A percentile compares a stretch with the other conserved stretches of the same genome.
Conservation (phyloP, 2,797 vertebrate genomes). For the Crocidura indochinensis region DNA sequence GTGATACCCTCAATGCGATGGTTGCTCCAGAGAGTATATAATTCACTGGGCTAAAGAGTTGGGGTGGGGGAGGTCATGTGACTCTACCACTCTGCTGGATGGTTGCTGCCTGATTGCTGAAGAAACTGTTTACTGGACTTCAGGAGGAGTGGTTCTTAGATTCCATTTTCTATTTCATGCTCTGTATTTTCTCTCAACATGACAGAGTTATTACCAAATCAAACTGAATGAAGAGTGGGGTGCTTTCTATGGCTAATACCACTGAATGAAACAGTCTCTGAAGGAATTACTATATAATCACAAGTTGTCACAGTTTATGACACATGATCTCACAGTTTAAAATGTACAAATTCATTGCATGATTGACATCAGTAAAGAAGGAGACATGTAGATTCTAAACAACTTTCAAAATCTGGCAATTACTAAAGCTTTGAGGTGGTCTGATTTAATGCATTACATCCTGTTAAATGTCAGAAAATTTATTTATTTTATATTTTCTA, state of each 20-base stretch:
- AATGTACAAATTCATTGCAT: neutral
- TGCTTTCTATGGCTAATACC: neutral
- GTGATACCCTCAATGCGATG: too few species aligned
- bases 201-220: constrained; percentile 13
- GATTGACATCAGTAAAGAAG: neutral
- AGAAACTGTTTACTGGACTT: neutral
- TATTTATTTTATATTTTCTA: neutral
- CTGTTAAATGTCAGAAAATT: neutral
- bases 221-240: neutral
- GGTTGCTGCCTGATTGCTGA: too few species aligned
- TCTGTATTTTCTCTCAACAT: neutral
- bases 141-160: neutral
- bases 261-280: neutral
- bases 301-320: neutral
- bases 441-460: neutral
- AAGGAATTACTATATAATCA: constrained; percentile 15
- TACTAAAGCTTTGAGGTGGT: neutral
- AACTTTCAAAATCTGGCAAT: neutral
- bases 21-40: too few species aligned
- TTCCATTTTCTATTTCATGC: neutral
- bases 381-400: too few species aligned
- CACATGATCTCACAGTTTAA: too few species aligned
- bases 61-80: too few species aligned
- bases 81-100: too few species aligned
- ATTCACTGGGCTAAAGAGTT: too few species aligned